Conservation (phyloP, 2,888 invertebrate species). For the Harpalus rufipes region DNA sequence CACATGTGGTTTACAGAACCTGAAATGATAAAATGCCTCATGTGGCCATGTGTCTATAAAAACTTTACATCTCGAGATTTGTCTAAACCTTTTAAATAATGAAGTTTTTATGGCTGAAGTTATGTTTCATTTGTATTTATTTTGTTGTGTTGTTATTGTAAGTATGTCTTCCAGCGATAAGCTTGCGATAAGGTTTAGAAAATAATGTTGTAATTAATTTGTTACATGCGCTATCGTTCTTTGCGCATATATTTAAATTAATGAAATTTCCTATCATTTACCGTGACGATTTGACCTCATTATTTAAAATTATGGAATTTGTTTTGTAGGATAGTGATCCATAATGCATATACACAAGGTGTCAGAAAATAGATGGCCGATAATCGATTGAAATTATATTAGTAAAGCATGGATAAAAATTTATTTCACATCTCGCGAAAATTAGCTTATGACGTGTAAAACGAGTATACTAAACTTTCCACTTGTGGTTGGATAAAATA, state of each 20-base stretch:
- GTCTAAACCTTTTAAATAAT: conserved; percentile 10
- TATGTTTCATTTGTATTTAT: neutral
- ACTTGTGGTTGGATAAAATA: no score
- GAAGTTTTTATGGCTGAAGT: neutral
- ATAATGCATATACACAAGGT: no score
- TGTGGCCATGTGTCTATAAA: no score
- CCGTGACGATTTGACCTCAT: neutral
- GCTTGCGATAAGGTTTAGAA: conserved; percentile 1
- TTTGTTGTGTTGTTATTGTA: neutral
- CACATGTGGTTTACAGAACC: no score
- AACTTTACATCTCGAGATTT: neutral
- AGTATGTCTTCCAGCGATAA: neutral
- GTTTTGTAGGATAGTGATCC: no score
- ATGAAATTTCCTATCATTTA: conserved; percentile 22
- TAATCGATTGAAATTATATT: no score
- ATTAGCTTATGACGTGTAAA: no score
- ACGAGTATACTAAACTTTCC: no score
- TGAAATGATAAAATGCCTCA: no score
- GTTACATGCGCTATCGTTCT: conserved; percentile 12
- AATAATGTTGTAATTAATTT: conserved; percentile 32
- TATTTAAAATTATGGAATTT: neutral
- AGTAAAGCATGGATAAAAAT: no score
- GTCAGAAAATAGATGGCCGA: no score
- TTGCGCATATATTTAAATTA: conserved; percentile 27
- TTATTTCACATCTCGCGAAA: no score